Base-by-base conservation (phyloP, 1,140 invertebrate species). In the Rhysida immarginata region DNA sequence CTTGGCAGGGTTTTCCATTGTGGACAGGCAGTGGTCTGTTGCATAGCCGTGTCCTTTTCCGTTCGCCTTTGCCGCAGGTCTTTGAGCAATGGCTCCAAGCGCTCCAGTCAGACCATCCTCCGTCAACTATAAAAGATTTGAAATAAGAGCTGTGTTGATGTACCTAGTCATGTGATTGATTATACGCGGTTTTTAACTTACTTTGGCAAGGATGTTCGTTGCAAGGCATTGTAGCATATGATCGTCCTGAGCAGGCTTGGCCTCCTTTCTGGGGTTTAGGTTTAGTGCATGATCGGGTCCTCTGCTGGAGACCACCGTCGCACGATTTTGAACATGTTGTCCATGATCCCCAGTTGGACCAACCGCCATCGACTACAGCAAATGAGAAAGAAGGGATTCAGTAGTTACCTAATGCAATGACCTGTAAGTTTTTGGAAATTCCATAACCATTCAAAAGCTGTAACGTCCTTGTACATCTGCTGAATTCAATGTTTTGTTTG, bases 71-170 rank as follows among this genome's bases (percentile, higher is more conserved):
- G 49, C 26, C 49, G 24, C 63, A 61, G 58, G 64, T 48, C 52
- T 74, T 64, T 55, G 73, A 65, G 2, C 83, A 86, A 1, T 71
- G 64, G 58, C 71, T 69, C 84, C 84, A 87, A 1, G 69, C 62
- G 0, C 79, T 80, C 85, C 85, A 87, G 1, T 72, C 68, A 8
- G 80, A 79, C 82, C 83, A 86, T 2, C 78, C 80, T n/a, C 83
- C 83, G 67, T 82, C 76, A 27, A 83, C 77, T 65, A 68, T 5
- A 46, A 46, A 46, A n/a, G n/a, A n/a, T n/a, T n/a, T n/a, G n/a
- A n/a, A n/a, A n/a, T n/a, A n/a, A n/a, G n/a, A n/a, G n/a, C n/a
- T n/a, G n/a, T n/a, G n/a, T n/a, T n/a, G n/a, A n/a, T n/a, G n/a
- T n/a, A n/a, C n/a, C n/a, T n/a, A n/a, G n/a, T n/a, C n/a, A n/a